Conservation (phyloP, 2,113 vertebrate genomes). For the Cichladusa arquata region DNA sequence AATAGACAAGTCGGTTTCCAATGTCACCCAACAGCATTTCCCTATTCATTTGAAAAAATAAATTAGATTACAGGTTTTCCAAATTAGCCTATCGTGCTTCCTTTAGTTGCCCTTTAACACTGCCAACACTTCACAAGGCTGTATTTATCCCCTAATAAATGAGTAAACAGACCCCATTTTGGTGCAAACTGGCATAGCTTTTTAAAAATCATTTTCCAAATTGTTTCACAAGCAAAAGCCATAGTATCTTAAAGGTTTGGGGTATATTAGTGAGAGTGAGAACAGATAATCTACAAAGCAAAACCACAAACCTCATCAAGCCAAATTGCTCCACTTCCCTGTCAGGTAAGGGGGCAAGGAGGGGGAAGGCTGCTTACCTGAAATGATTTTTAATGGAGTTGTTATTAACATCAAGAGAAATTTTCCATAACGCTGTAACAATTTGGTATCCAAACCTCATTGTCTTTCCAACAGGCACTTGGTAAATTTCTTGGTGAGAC, state of each 20-base stretch:
- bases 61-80: neutral
- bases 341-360: neutral
- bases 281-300: neutral
- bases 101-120: neutral
- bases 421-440: neutral
- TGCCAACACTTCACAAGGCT: neutral
- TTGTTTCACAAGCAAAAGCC: neutral
- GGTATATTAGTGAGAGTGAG: neutral
- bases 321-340: neutral
- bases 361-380: neutral
- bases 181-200: neutral
- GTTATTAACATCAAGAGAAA: neutral
- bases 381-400: neutral
- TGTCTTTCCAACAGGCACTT: neutral
- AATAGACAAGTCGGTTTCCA: neutral
- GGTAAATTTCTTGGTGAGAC: neutral
- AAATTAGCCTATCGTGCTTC: neutral
- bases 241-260: neutral
- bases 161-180: neutral
- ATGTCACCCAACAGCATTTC: neutral
- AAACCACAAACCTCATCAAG: neutral
- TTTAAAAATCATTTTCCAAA: neutral
- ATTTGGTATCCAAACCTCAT: neutral
- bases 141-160: neutral
- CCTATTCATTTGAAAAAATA: neutral